These are phyloP conservation scores for Mactra quadrangularis DNA, from an alignment of 1,140 invertebrate species.

Conservation along the genomic window DNA sequence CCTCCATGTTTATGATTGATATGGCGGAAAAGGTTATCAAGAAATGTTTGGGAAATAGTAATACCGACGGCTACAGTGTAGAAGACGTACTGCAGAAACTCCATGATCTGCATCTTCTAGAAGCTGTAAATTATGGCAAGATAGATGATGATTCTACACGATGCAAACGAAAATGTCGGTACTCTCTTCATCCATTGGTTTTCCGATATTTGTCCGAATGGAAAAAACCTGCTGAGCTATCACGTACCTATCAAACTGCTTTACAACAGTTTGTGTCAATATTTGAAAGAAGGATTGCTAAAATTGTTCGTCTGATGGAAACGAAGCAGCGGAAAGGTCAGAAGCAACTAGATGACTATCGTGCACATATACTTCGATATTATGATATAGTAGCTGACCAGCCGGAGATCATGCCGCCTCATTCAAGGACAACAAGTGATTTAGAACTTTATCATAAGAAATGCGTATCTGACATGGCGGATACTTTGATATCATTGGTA, in stretches of 20 bases:
- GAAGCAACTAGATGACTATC: slow-evolving; percentile 5
- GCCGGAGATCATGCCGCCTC: neutral
- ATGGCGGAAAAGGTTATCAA: slow-evolving; percentile 2
- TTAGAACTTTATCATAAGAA: slow-evolving; percentile 17
- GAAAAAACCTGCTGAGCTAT: slow-evolving; percentile 10
- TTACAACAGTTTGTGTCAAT: slow-evolving; percentile 22
- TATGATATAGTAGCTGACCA: slow-evolving; percentile 37
- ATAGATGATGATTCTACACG: neutral
- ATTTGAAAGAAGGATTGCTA: slow-evolving; percentile 15
- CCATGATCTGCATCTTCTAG: slow-evolving; percentile 24
- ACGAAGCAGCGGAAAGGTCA: slow-evolving; percentile 25
- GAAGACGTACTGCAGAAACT: neutral
- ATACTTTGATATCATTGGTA: slow-evolving; percentile 28
- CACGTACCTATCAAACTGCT: neutral
- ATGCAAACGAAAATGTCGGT: neutral
- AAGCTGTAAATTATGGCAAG: slow-evolving; percentile 1
- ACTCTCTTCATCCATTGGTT: slow-evolving; percentile 49
- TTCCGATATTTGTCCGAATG: slow-evolving; percentile 32
- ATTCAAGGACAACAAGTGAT: neutral
- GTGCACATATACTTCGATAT: slow-evolving; percentile 34
- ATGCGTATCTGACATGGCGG: slow-evolving; percentile 31
- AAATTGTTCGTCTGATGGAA: slow-evolving; percentile 7
- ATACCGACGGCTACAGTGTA: neutral
- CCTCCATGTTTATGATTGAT: slow-evolving; percentile 20
- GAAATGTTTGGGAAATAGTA: neutral